Evolutionary conservation across 2,113 vertebrate genomes (phyloP).

Genomic region (Austrofundulus limnaeus): DNA sequence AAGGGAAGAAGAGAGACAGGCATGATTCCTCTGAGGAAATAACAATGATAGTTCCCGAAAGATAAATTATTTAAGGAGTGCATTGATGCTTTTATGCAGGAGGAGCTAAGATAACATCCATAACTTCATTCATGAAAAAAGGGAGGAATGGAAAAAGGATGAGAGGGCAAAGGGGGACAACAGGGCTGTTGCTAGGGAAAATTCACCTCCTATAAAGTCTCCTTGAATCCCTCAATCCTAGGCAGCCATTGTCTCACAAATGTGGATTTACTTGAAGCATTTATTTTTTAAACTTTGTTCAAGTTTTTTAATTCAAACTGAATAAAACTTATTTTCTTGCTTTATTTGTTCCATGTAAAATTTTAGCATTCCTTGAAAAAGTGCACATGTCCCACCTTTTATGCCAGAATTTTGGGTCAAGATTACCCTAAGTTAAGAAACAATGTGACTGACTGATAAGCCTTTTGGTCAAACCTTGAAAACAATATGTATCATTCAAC

Average conservation of each 20-base stretch:
- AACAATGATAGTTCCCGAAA: constrained; percentile 63
- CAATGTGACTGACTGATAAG: too few species aligned
- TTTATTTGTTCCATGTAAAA: not conserved
- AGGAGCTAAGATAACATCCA: constrained; percentile 41
- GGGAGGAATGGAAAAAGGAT: not conserved
- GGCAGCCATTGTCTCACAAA: not conserved
- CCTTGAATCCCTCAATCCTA: too few species aligned
- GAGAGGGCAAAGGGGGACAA: constrained; percentile 4
- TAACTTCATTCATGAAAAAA: constrained; percentile 70
- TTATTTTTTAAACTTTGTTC: not conserved
- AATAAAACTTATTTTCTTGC: too few species aligned
- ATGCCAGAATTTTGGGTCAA: too few species aligned
- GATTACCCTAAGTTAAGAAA: too few species aligned
- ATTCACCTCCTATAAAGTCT: not conserved
- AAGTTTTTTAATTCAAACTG: not conserved
- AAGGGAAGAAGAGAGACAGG: constrained; percentile 15
- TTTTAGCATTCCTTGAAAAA: too few species aligned
- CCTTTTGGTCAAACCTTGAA: too few species aligned
- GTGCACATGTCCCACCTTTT: too few species aligned
- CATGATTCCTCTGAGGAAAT: constrained; percentile 53
- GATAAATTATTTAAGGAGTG: constrained; percentile 62
- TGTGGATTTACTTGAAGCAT: not conserved
- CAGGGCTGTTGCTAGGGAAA: constrained; percentile 23
- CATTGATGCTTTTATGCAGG: constrained; percentile 67
- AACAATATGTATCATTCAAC: too few species aligned